Evolutionary conservation across 2,888 invertebrate species (phyloP), one percentile per base, ranked within the genome.

Genomic region (Lithosia quadra): DNA sequence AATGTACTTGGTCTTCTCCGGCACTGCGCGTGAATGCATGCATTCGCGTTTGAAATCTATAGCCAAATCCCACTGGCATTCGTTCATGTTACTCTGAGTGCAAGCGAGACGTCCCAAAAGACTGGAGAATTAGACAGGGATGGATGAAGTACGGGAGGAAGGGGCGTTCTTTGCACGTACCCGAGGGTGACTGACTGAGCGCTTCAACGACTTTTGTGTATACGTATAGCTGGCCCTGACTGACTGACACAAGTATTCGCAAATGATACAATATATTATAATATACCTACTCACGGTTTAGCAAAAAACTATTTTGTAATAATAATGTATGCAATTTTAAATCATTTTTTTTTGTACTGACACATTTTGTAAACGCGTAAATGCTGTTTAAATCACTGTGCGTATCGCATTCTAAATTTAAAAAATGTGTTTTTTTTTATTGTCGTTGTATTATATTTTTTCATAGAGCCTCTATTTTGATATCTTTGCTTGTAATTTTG

Each of bases 1-100:
- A 88, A 85, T 86, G 89, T 84, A 86, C 88, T 87, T 83, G 86
- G 83, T 88, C 84, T 82, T 83, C 83, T 79, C 75, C 36, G 58
- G 73, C 76, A 63, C 28, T 65, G 61, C 65, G 65, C 49, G 43
- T 65, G 58, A 65, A 65, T 69, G 72, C 69, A 69, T 62, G 53
- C 43, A 28, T 18, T 43, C 49, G 8, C 49, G 53, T 39, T 59
- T 18, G 28, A 33, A 58, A 65, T 65, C 65, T 65, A 65, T 43
- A 65, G 33, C 58, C 49, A 59, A 66, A 49, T 60, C 65, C 36
- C 65, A 60, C 49, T 33, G 28, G 56, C 56, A 36, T 64, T 64
- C 60, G 63, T 34, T 33, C 43, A 34, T 59, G 33, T 59, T 65
- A 22, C 22, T 21, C 24, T 59, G 21, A 4, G 65, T 65, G 65